A percentile compares a stretch with the other conserved stretches of the same genome.
These are phyloP conservation scores for Struthidea cinerea DNA, from an alignment of 2,113 vertebrate species.

Conservation along the genomic window DNA sequence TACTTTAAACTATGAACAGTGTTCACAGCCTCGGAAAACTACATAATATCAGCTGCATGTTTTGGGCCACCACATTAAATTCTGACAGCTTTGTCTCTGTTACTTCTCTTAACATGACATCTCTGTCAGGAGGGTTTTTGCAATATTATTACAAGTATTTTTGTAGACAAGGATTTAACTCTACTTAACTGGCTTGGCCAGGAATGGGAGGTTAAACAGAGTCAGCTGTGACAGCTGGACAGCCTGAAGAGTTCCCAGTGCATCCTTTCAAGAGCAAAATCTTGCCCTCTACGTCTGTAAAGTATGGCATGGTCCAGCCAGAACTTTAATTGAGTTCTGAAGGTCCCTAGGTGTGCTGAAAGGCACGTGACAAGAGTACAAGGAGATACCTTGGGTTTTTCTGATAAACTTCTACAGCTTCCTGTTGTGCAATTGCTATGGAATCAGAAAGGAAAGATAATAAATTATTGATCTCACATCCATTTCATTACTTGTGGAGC, in stretches of 20 bases:
- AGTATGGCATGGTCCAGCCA: not conserved
- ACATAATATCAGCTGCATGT: not conserved
- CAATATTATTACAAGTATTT: not conserved
- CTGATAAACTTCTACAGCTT: not conserved
- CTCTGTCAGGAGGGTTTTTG: not conserved
- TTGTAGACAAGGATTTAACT: not conserved
- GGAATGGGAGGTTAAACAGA: not conserved
- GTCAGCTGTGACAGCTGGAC: not conserved
- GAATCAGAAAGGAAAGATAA: not conserved
- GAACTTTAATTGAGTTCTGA: not conserved
- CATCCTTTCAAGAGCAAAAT: not conserved
- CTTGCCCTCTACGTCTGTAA: not conserved
- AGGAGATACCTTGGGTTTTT: not conserved
- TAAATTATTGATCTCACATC: not conserved
- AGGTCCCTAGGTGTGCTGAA: not conserved
- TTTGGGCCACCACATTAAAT: not conserved
- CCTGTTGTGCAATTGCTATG: not conserved
- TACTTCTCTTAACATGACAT: not conserved
- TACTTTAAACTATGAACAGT: not conserved
- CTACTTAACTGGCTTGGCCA: not conserved
- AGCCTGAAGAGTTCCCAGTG: not conserved
- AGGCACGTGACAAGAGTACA: not conserved
- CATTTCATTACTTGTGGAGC: not conserved
- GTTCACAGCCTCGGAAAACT: not conserved
- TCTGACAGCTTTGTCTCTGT: not conserved